Conservation (phyloP, 1,140 invertebrate species). For the Cardiocondyla obscurior region DNA sequence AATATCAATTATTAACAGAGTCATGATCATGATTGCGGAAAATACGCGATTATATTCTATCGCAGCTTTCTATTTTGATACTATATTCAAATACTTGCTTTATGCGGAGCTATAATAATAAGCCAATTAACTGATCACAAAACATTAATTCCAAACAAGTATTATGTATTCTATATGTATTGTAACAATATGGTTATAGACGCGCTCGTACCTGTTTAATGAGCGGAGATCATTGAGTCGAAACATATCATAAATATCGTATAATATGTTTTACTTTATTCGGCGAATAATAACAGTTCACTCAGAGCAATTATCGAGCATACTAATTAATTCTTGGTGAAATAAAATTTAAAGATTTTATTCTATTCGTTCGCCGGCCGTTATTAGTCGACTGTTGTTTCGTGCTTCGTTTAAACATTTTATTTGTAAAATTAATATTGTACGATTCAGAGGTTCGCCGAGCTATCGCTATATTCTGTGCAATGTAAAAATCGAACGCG, state of each 20-base stretch:
- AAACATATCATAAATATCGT: neutral
- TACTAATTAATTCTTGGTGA: slow-evolving; percentile 12
- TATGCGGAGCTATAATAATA: neutral
- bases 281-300: neutral
- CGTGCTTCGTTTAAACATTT: neutral
- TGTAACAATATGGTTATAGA: neutral
- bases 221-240: neutral
- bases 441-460: neutral
- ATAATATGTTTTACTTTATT: neutral
- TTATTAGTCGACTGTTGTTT: neutral
- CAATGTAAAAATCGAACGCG: neutral
- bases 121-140: slow-evolving; percentile 6
- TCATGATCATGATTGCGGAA: neutral
- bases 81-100: neutral
- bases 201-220: neutral
- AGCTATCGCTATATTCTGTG: neutral
- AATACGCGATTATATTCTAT: neutral
- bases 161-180: neutral
- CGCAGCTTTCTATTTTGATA: neutral
- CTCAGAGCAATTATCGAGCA: neutral
- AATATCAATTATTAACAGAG: neutral
- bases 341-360: neutral
- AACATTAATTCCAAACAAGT: slow-evolving; percentile 19
- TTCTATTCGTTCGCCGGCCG: neutral
- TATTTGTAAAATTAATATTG: neutral